Conservation (phyloP, 1,140 invertebrate species). For the Cydia pomonella region DNA sequence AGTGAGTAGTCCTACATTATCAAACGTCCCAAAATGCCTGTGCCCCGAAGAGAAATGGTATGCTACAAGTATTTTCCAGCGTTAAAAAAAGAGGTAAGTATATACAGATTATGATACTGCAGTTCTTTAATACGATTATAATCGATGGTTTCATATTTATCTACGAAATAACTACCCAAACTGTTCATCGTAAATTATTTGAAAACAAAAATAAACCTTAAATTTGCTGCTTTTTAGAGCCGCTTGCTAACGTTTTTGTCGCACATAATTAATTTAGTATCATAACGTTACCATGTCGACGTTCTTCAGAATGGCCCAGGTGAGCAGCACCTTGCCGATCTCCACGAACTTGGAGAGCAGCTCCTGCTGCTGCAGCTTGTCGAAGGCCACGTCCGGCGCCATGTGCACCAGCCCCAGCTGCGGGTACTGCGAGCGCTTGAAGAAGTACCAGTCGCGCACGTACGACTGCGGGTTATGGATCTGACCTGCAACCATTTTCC, state of each 20-base stretch:
- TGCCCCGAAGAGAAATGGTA: no score
- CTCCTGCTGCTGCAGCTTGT: slow-evolving; percentile 95
- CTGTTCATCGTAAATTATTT: no score
- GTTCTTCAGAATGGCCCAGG: slow-evolving; percentile 94
- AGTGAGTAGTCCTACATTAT: no score
- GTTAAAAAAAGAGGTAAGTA: no score
- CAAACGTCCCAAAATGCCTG: no score
- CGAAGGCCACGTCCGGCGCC: slow-evolving; percentile 94
- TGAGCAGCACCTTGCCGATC: slow-evolving; percentile 95
- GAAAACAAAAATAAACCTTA: neutral
- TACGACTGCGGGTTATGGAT: slow-evolving; percentile 97
- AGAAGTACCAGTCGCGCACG: slow-evolving; percentile 99
- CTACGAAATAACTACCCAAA: no score
- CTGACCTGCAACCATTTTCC: slow-evolving; percentile 85
- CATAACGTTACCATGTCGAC: slow-evolving; percentile 88
- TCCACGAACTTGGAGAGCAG: slow-evolving; percentile 97
- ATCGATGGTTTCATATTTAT: no score
- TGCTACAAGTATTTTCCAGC: no score
- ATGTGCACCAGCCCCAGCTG: slow-evolving; percentile 97
- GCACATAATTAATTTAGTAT: neutral
- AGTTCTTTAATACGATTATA: no score
- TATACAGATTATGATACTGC: no score
- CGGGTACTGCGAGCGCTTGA: slow-evolving; percentile 98
- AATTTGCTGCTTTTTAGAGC: neutral
- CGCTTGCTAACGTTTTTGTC: no score